Base-by-base conservation (phyloP, 2,797 vertebrate species). In the Alcedo atthis region DNA sequence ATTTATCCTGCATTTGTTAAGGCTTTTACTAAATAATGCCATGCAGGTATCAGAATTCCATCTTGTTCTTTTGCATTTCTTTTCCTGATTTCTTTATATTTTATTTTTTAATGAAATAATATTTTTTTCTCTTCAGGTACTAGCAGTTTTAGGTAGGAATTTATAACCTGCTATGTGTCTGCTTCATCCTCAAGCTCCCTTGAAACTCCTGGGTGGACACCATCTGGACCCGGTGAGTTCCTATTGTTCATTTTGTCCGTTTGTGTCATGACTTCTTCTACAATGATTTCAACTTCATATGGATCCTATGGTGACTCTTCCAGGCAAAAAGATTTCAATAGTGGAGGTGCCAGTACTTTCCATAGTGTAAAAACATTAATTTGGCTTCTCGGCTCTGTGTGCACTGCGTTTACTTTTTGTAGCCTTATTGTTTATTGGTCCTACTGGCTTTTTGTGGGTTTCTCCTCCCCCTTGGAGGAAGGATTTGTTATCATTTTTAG, bases 191-290 rank as follows among this genome's bases (percentile, higher is more conserved):
- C 37, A 32, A 43, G 33, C 24, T 87, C 57, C 58, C 15, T 85
- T 75, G 68, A 49, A 94, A 40, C 37, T 82, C 62, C 81, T 83
- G 43, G 15, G 76, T 78, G 79, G 69, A 71, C 51, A 58, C 87
- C 84, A 93, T 92, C 79, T 95, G 92, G n/a, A 75, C 68, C 37
- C 2, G 8, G 37, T 69, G 73, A 92, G 58, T 10, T 69, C 58
- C 43, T 81, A 66, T 79, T 81, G 49, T 64, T 76, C 42, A 8
- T 9, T 26, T 58, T 94, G 75, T 62, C 79, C 66, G 57, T 80
- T 78, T 75, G 25, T 88, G 68, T 71, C 42, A n/a, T 69, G 76
- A 81, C 21, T 48, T 92, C 67, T 82, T 54, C 61, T 77, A 33
- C 33, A 54, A n/a, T 15, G 1, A 71, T 89, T 95, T 85, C 20